Conservation (phyloP, 2,888 invertebrate species). For the Thera britannica region DNA sequence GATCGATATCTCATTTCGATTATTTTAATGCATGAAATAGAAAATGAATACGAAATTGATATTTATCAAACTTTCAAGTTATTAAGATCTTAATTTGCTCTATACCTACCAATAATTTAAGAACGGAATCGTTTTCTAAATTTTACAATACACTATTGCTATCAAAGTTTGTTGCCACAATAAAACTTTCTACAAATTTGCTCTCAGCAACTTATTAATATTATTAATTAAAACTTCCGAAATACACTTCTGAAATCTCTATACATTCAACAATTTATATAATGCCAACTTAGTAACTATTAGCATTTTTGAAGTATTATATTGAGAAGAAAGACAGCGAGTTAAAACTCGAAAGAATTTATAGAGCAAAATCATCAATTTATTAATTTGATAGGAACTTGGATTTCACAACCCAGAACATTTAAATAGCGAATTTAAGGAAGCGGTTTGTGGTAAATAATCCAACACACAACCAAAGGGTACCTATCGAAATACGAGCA, state of each 20-base stretch:
- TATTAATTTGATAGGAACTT: neutral
- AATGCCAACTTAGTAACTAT: neutral
- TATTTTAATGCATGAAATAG: neutral
- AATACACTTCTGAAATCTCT: neutral
- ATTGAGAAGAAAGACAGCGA: neutral
- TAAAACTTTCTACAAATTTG: conserved; percentile 2
- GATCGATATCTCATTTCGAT: too few species aligned
- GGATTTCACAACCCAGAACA: neutral
- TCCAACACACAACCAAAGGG: neutral
- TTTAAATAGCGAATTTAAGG: neutral
- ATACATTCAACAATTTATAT: conserved; percentile 1
- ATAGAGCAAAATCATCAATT: neutral
- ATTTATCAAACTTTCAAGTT: neutral
- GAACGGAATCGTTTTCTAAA: conserved; percentile 9
- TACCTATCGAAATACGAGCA: too few species aligned
- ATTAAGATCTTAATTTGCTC: conserved; percentile 2
- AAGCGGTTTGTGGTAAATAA: neutral
- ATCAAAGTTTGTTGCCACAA: neutral
- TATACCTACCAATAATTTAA: neutral
- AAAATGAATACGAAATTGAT: neutral
- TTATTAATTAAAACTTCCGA: neutral
- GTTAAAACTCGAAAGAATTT: neutral
- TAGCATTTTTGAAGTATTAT: neutral
- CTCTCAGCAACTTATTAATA: neutral
- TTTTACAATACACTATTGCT: neutral